phyloP scores from a whole-genome alignment of 2,888 invertebrate genomes.

The Heteromurus nitidus region DNA sequence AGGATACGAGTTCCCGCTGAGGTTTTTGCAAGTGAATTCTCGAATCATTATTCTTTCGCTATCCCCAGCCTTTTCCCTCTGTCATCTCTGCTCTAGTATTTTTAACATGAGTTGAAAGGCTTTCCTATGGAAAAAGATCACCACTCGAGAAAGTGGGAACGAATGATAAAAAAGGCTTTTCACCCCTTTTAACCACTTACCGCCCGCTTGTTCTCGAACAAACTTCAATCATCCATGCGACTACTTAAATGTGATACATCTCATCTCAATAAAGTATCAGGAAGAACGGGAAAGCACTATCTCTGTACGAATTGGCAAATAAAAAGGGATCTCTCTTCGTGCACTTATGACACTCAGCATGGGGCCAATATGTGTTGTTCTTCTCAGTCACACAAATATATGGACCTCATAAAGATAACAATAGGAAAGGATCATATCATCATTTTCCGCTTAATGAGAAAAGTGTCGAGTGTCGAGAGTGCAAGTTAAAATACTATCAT shows the following conservation, averaged over 20 bases:
- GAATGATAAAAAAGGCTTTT: slow-evolving; percentile 21
- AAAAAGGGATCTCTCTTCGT: too few species aligned
- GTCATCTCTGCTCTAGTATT: background rate
- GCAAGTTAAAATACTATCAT: too few species aligned
- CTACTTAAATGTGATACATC: too few species aligned
- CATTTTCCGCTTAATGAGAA: too few species aligned
- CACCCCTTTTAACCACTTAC: slow-evolving; percentile 9
- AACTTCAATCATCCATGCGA: too few species aligned
- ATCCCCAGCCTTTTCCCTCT: background rate
- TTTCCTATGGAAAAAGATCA: background rate
- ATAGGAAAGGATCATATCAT: too few species aligned
- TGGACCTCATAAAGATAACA: too few species aligned
- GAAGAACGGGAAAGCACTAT: too few species aligned
- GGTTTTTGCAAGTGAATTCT: slow-evolving; percentile 30
- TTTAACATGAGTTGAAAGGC: slow-evolving; percentile 7
- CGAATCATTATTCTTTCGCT: slow-evolving; percentile 25
- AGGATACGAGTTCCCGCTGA: slow-evolving; percentile 29
- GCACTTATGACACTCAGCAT: slow-evolving; percentile 42
- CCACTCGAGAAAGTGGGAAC: background rate
- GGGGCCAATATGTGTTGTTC: slow-evolving; percentile 44
- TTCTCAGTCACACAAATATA: too few species aligned
- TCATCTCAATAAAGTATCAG: slow-evolving; percentile 2
- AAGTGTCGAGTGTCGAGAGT: too few species aligned
- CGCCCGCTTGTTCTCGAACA: background rate
- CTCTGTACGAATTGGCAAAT: background rate